A percentile compares a stretch with the other conserved stretches of the same genome.
phyloP scores from a whole-genome alignment of 1,140 invertebrate genomes.

The Copidosoma floridanum region DNA sequence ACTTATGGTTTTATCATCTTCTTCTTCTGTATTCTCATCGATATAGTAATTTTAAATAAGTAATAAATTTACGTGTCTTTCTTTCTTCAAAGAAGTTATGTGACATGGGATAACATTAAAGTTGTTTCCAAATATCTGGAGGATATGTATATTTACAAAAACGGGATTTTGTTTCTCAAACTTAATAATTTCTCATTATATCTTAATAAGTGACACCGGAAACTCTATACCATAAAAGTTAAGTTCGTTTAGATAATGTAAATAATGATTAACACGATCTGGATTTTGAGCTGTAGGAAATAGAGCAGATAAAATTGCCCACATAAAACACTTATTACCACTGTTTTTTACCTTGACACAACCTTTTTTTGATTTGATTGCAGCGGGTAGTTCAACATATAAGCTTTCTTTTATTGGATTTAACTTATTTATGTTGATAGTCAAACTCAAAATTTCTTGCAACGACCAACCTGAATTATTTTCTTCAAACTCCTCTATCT shows the following conservation, averaged over 20 bases:
- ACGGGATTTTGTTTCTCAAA: slow-evolving; percentile 7
- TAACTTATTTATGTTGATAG: slow-evolving; percentile 7
- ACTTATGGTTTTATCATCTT: too few relatives aligned
- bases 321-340: not conserved
- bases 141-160: not conserved
- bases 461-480: not conserved
- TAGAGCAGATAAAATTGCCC: not conserved
- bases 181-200: not conserved
- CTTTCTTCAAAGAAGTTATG: not conserved
- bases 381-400: not conserved
- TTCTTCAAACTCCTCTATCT: slow-evolving; percentile 18
- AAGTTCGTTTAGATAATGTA: not conserved
- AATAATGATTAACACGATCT: not conserved
- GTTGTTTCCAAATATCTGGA: not conserved
- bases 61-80: not conserved
- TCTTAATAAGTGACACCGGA: not conserved
- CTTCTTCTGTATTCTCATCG: not conserved
- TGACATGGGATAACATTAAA: not conserved
- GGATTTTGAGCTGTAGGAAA: not conserved
- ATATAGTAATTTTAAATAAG: slow-evolving; percentile 2
- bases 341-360: not conserved
- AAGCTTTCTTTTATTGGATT: slow-evolving; percentile 9
- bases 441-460: not conserved
- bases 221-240: not conserved
- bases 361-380: not conserved